Evolutionary conservation across 2,113 vertebrate species (phyloP).

Genomic region (Malurus alboscapulatus): DNA sequence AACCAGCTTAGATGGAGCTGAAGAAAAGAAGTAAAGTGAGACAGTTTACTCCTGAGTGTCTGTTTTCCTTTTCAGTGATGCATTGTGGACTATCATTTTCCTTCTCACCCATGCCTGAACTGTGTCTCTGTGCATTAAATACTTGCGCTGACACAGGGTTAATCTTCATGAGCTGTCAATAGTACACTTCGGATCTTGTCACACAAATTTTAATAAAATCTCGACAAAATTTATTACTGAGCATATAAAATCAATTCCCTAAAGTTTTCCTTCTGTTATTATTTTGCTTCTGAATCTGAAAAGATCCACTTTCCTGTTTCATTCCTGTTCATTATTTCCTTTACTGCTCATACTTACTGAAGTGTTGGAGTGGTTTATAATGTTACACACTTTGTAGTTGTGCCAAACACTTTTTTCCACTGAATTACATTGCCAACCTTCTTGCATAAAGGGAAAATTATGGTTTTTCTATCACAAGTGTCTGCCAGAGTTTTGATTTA

Average conservation of each 20-base stretch:
- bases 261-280: background rate
- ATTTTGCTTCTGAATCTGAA: background rate
- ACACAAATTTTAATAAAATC: background rate
- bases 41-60: background rate
- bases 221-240: background rate
- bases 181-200: background rate
- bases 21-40: background rate
- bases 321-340: background rate
- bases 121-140: background rate
- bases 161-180: background rate
- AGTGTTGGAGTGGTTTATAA: background rate
- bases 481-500: background rate
- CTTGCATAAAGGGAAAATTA: background rate
- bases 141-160: background rate
- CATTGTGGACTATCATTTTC: background rate
- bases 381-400: background rate
- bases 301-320: background rate
- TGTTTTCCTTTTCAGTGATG: background rate
- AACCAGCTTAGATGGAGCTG: background rate
- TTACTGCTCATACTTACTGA: background rate
- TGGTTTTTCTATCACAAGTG: background rate
- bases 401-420: background rate
- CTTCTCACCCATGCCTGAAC: background rate
- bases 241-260: background rate
- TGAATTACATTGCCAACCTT: background rate